These are phyloP conservation scores for Stegodyphus dumicola DNA, from an alignment of 1,140 invertebrate species.

Conservation along the genomic window DNA sequence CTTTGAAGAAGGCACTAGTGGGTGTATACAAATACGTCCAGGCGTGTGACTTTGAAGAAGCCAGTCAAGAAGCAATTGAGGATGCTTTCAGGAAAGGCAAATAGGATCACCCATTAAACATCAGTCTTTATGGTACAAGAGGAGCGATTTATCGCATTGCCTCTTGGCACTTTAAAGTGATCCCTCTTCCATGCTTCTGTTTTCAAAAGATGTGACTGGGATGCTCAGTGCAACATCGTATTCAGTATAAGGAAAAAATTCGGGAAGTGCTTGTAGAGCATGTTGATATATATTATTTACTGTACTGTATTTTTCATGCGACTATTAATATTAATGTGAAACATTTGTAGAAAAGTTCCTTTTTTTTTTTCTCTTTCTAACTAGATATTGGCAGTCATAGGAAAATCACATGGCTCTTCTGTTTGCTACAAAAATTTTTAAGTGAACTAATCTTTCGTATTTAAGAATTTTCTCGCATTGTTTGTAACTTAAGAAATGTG, in stretches of 20 bases:
- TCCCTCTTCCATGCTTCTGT: conserved; percentile 60
- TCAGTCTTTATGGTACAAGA: conserved; percentile 43
- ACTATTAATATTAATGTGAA: conserved; percentile 57
- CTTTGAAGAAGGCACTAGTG: conserved; percentile 92
- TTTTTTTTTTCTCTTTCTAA: conserved; percentile 40
- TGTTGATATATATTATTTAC: conserved; percentile 57
- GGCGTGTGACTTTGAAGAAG: conserved; percentile 69
- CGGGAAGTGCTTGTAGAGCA: conserved; percentile 61
- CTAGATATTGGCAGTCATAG: conserved; percentile 55
- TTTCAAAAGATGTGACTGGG: conserved; percentile 58
- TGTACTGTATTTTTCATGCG: conserved; percentile 57
- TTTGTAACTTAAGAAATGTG: conserved; percentile 6
- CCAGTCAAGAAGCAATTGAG: conserved; percentile 63
- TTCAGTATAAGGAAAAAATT: conserved; percentile 49
- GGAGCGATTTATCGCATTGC: conserved; percentile 36
- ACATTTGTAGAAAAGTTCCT: conserved; percentile 60
- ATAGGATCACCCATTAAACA: conserved; percentile 20
- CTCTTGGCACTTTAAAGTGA: conserved; percentile 54
- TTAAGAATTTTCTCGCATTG: conserved; percentile 19
- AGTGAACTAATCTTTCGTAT: not conserved
- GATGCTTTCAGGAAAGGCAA: conserved; percentile 62
- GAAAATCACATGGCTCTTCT: conserved; percentile 48
- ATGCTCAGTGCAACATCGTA: conserved; percentile 57
- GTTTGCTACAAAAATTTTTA: not conserved
- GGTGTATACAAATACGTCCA: conserved; percentile 97